A percentile compares a stretch with the other conserved stretches of the same genome.
phyloP scores from a whole-genome alignment of 2,888 invertebrate genomes.

The Myopa tessellatipennis region DNA sequence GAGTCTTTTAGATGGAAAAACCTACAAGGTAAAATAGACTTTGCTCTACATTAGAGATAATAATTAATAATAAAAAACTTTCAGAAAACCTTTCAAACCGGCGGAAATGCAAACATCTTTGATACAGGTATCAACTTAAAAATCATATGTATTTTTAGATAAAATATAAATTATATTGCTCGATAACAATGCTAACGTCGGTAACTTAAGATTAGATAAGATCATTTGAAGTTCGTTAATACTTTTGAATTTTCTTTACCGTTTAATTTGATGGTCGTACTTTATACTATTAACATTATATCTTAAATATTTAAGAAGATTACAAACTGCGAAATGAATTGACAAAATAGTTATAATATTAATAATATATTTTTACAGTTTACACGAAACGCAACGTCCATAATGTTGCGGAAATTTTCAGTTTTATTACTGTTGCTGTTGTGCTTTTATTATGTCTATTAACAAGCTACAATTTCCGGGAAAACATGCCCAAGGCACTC shows the following conservation, averaged over 20 bases:
- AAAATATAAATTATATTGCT: no score
- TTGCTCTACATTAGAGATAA: background rate
- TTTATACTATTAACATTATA: no score
- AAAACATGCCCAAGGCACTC: conserved; percentile 54
- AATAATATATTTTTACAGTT: conserved; percentile 46
- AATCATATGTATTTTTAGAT: background rate
- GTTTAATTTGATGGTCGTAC: no score
- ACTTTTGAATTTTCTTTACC: no score
- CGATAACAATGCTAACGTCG: no score
- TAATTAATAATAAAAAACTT: background rate
- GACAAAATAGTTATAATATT: background rate
- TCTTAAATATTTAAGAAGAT: background rate
- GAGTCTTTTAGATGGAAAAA: no score
- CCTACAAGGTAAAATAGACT: conserved; percentile 6
- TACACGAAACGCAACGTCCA: conserved; percentile 59
- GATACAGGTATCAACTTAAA: conserved; percentile 22
- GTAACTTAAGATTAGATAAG: no score
- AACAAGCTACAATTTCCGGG: conserved; percentile 54
- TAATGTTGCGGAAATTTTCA: conserved; percentile 56
- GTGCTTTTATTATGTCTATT: conserved; percentile 51
- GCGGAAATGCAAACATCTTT: conserved; percentile 12
- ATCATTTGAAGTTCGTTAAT: no score
- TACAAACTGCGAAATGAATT: background rate
- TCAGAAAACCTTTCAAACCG: conserved; percentile 2
- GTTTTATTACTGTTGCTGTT: conserved; percentile 48